Base-by-base conservation (phyloP, 1,140 invertebrate species). In the Holotrichia oblita region DNA sequence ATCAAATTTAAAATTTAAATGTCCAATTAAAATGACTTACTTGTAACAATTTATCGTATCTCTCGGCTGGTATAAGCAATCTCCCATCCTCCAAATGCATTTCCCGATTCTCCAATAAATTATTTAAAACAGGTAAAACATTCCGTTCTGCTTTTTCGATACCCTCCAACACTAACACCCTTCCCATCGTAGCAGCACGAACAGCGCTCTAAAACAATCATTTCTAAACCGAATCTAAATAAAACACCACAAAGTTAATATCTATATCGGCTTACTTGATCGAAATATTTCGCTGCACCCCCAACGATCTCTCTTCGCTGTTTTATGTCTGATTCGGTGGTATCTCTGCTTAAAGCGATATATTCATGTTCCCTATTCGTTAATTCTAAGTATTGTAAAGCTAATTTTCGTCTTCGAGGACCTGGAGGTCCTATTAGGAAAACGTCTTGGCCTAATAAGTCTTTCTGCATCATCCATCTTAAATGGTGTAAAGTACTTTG, bases 21-120 rank as follows among this genome's bases (percentile, higher is more conserved):
- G 27, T 34, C 27, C 27, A 34, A 40, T 12, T 41, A 80, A 81
- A 48, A 69, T 12, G 7, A 69, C 79, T 84, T 87, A 97, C 96
- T 89, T 95, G 85, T 6, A 97, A 87, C 9, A 99, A 88, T 88
- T 96, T 95, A 85, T 99, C 97, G 86, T 98, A 99, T 88, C 96
- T 91, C 2, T 91, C 86, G 27, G 96, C 92, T 2, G 96, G 92
- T 84, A 99, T 94, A 14, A 99, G 89, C 87, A 99, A 97, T 81
- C 97, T 89, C 0, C 98, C 98, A 91, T 99, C 97, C 89, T 99
- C 98, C 61, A 99, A 88, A 87, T 99, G 96, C 97, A 99, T 99
- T 88, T 99, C 98, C 74, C 98, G 89, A 88, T 99, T 99, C 89
- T 99, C 98, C n/a, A 99, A 87, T 34, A 99, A 90, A 89, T 99